phyloP scores from a whole-genome alignment of 1,140 invertebrate species.

The Calliopsis andreniformis region DNA sequence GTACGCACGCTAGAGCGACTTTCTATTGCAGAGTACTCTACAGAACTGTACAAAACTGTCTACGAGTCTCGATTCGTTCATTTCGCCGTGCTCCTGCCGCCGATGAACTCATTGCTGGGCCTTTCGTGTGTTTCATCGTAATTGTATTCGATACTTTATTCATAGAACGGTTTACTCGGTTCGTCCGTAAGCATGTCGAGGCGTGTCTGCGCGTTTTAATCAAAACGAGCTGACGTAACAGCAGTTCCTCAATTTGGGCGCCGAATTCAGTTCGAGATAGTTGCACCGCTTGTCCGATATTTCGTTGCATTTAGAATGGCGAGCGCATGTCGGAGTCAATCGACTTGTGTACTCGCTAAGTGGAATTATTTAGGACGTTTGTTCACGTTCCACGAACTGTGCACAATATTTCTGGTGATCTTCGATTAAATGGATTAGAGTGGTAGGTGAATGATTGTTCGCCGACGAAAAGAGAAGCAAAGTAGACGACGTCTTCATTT shows the following conservation, averaged over 20 bases:
- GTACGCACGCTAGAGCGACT: no score
- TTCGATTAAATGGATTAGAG: no score
- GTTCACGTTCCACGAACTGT: no score
- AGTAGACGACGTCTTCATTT: slow-evolving; percentile 14
- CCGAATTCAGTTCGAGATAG: neutral
- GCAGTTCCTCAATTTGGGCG: slow-evolving; percentile 1
- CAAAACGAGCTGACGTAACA: neutral
- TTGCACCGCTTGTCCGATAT: neutral
- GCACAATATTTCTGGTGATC: no score
- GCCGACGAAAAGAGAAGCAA: neutral
- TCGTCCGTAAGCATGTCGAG: neutral
- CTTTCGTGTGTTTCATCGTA: neutral
- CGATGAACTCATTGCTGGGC: neutral
- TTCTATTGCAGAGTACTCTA: no score
- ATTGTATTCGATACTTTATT: neutral
- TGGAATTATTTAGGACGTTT: no score
- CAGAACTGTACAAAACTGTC: no score
- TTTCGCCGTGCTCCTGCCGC: neutral
- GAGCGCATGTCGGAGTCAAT: no score
- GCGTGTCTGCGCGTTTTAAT: slow-evolving; percentile 7
- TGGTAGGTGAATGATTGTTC: neutral
- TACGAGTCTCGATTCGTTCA: no score
- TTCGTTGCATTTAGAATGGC: neutral
- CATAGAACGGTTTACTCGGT: neutral
- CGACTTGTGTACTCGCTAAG: no score